Percentiles rank a stretch among this genome's conserved stretches.
phyloP scores from a whole-genome alignment of 2,113 vertebrate species.

The Poicephalus gulielmi region DNA sequence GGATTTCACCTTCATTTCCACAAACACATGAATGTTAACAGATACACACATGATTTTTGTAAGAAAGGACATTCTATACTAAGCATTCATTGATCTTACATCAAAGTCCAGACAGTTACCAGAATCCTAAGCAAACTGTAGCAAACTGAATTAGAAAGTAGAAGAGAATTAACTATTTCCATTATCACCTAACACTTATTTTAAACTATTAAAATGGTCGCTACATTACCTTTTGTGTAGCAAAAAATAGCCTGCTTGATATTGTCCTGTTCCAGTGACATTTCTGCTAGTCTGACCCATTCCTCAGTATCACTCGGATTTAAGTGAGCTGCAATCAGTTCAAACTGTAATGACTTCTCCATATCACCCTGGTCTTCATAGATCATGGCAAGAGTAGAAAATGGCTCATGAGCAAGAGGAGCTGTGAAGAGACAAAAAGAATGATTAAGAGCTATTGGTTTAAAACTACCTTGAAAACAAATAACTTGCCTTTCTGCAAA shows the following conservation, averaged over 20 bases:
- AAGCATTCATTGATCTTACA: not conserved
- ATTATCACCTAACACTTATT: not conserved
- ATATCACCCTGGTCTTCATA: conserved; percentile 95
- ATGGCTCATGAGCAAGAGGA: conserved; percentile 95
- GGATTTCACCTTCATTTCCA: not conserved
- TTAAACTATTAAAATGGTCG: not conserved
- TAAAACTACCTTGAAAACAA: not conserved
- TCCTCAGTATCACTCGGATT: conserved; percentile 96
- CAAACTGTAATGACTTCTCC: conserved; percentile 95
- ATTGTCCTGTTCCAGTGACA: conserved; percentile 97
- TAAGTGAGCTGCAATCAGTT: conserved; percentile 94
- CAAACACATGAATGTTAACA: fast-evolving
- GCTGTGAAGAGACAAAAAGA: conserved; percentile 72
- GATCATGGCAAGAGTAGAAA: conserved; percentile 98
- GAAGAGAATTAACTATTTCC: not conserved
- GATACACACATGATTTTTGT: fast-evolving
- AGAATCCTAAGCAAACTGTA: not conserved
- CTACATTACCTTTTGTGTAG: conserved; percentile 89
- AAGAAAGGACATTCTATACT: not conserved
- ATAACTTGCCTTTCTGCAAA: not conserved
- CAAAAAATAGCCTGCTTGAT: conserved; percentile 95
- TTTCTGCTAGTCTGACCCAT: conserved; percentile 94
- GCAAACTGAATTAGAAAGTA: not conserved
- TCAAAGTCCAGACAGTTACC: not conserved
- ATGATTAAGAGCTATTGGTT: not conserved